These are phyloP conservation scores for Drosophila pandora DNA, from an alignment of 1,140 invertebrate genomes.

Conservation along the genomic window DNA sequence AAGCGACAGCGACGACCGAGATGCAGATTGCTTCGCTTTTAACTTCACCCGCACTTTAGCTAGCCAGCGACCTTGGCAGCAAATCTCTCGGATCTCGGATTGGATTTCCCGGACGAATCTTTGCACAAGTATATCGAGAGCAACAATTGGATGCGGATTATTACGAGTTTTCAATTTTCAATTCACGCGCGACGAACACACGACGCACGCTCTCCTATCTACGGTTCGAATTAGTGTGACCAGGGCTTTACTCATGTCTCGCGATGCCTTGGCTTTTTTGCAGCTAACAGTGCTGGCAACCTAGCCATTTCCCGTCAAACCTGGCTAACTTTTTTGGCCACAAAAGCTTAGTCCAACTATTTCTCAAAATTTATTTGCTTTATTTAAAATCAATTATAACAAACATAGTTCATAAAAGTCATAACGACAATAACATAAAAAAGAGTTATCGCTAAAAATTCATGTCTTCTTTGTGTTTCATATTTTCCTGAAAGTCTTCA, in stretches of 20 bases:
- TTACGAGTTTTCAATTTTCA: conserved; percentile 43
- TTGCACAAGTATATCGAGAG: conserved; percentile 2
- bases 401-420: too few species aligned
- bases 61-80: conserved; percentile 4
- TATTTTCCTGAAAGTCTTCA: too few species aligned
- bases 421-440: too few species aligned
- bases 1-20: conserved; percentile 11
- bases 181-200: conserved; percentile 43
- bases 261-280: too few species aligned
- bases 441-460: too few species aligned
- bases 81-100: neutral
- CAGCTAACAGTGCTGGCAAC: too few species aligned
- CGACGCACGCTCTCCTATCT: conserved; percentile 17
- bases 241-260: neutral
- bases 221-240: conserved; percentile 15
- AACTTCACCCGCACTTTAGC: conserved; percentile 17
- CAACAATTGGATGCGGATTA: conserved; percentile 38
- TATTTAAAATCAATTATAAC: too few species aligned
- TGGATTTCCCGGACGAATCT: neutral
- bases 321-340: too few species aligned
- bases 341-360: too few species aligned
- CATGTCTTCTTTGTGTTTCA: too few species aligned
- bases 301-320: too few species aligned
- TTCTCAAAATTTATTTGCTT: too few species aligned
- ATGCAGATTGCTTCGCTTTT: conserved; percentile 25